These are phyloP conservation scores for Axis porcinus DNA, from an alignment of 2,113 vertebrate species.

Conservation along the genomic window DNA sequence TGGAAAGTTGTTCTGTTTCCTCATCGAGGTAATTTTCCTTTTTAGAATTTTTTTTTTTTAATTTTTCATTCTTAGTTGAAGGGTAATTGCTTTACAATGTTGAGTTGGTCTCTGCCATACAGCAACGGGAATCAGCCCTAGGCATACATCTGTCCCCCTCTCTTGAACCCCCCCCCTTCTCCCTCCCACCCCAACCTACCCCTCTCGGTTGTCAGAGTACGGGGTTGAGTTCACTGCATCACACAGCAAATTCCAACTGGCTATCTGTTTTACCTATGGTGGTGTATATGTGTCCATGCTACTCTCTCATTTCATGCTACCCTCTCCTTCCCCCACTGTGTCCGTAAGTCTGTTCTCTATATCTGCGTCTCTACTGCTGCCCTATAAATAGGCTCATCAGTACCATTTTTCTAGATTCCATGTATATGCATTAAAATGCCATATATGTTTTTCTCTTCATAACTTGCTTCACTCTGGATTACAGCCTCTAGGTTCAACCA, in stretches of 20 bases:
- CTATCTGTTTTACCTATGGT: neutral
- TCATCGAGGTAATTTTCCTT: neutral
- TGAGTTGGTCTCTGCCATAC: neutral
- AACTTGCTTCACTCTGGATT: neutral
- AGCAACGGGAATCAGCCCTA: neutral
- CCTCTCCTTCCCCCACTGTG: neutral
- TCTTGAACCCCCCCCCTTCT: neutral
- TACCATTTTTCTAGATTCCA: neutral
- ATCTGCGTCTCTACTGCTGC: neutral
- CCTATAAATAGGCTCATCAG: neutral
- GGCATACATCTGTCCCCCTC: neutral
- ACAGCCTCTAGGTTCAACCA: neutral
- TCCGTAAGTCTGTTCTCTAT: neutral
- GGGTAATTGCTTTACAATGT: neutral
- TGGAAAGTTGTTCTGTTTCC: neutral
- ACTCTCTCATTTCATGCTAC: neutral
- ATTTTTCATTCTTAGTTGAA: neutral
- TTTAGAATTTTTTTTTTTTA: neutral
- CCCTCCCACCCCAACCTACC: neutral
- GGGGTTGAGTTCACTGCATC: neutral
- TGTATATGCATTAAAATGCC: neutral
- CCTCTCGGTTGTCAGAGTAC: neutral
- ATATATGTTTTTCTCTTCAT: neutral
- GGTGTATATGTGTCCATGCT: neutral
- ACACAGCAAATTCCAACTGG: neutral